A percentile compares a stretch with the other conserved stretches of the same genome.
Evolutionary conservation across 2,797 vertebrate genomes (phyloP).

Genomic region (Clarias laeviceps): DNA sequence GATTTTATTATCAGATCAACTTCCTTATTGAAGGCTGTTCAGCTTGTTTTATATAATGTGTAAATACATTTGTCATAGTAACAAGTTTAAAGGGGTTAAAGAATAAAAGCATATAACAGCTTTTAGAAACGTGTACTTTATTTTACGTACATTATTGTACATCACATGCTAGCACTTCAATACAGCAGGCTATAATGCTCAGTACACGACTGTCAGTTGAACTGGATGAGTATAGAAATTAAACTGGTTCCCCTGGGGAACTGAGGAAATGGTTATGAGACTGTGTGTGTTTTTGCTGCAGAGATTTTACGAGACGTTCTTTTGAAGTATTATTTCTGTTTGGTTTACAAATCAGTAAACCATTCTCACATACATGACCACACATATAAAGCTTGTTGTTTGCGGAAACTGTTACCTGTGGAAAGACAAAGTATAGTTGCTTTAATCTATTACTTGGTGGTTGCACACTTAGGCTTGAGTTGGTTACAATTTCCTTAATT

Average conservation of each 20-base stretch:
- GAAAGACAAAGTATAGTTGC: not conserved
- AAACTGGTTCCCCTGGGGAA: not conserved
- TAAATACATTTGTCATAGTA: not conserved
- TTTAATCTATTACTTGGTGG: not conserved
- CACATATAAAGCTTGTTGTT: not conserved
- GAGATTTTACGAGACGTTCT: not conserved
- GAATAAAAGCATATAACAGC: constrained; percentile 1
- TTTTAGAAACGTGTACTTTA: not conserved
- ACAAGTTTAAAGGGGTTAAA: not conserved
- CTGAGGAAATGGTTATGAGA: not conserved
- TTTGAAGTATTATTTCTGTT: not conserved
- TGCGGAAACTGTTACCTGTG: not conserved
- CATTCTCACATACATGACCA: not conserved
- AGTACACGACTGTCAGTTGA: not conserved
- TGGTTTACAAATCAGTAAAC: not conserved
- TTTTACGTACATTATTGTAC: not conserved
- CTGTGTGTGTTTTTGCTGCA: not conserved
- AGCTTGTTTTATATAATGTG: constrained; percentile 13
- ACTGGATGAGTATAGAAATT: not conserved
- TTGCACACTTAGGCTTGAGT: not conserved
- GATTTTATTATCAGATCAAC: not conserved
- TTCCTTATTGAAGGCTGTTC: constrained; percentile 14
- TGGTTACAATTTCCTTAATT: not conserved
- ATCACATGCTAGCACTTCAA: not conserved
- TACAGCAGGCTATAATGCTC: not conserved